Evolutionary conservation across 2,113 vertebrate species (phyloP), one percentile per base, ranked within the genome.

Genomic region (Irena cyanogastra): DNA sequence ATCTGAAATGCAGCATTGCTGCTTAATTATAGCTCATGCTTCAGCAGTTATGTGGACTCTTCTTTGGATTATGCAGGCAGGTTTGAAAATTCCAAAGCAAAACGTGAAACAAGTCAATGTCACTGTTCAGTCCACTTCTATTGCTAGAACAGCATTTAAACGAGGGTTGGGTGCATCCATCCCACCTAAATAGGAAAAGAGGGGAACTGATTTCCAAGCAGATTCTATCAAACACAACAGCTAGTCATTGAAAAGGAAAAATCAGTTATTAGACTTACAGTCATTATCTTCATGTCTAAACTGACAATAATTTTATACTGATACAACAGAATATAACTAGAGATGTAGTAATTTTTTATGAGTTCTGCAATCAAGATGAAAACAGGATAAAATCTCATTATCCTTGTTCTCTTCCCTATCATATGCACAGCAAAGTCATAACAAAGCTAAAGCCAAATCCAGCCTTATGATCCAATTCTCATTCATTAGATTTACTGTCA

Each of bases 401-500:
- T 72, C 20, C 33, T 9, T 71, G 1, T 20, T 65, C 37, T 69
- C 54, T 72, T 85, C 27, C 11, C 8, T 76, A 42, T 41, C 18
- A 35, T 30, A 35, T 24, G 59, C 5, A 39, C 11, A 87, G 54
- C 24, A 85, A 88, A 89, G 17, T 9, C 19, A 22, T 47, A 45
- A 65, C 3, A 85, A 91, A 80, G 50, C n/a, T 83, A 54, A 88
- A 88, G 76, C 28, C 19, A 87, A 65, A 79, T 86, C 27, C 64
- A 95, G 23, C 45, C 26, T 92, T 87, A 88, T 47, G 74, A 84
- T 87, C 66, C 79, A 92, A 64, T 81, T 83, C 22, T 26, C 11
- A 63, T 52, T 96, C 89, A 90, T 71, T 95, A 82, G 33, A 63
- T 90, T 90, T 87, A 69, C 66, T 94, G 78, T 91, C 77, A 94